Evolutionary conservation across 2,113 vertebrate genomes (phyloP).

Genomic region (Marcusenius ussheri): DNA sequence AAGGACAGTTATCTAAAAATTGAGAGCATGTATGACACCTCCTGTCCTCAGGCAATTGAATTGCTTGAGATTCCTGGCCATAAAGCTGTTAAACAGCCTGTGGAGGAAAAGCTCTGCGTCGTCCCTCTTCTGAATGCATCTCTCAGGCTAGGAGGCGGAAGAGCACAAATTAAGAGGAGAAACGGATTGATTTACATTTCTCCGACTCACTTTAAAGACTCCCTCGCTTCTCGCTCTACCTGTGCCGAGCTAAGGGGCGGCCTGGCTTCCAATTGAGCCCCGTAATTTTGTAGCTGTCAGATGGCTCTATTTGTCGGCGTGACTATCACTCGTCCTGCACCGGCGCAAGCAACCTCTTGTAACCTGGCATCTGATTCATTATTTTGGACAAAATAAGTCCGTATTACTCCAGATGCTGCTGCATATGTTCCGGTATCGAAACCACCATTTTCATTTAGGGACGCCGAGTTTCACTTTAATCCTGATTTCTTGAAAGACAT

Average conservation of each 20-base stretch:
- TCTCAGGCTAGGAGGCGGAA: conserved; percentile 28
- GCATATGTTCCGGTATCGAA: not conserved
- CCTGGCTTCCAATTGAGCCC: conserved; percentile 37
- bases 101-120: conserved; percentile 38
- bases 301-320: conserved; percentile 46
- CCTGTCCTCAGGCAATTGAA: conserved; percentile 32
- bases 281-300: conserved; percentile 56
- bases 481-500: not conserved
- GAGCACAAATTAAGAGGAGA: conserved; percentile 30
- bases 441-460: conserved; percentile 10
- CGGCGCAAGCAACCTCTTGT: conserved; percentile 42
- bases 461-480: conserved; percentile 9
- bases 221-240: not conserved
- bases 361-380: conserved; percentile 52
- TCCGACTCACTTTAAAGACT: conserved; percentile 44
- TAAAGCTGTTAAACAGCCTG: not conserved
- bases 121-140: conserved; percentile 27
- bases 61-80: conserved; percentile 38
- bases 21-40: not conserved
- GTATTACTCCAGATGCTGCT: conserved; percentile 6
- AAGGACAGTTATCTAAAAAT: not conserved
- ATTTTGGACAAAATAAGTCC: conserved; percentile 25
- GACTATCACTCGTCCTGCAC: conserved; percentile 36
- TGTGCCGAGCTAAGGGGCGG: not conserved
- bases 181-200: conserved; percentile 40